These are phyloP conservation scores for Eupithecia vulgata DNA, from an alignment of 2,888 invertebrate species.

Conservation along the genomic window DNA sequence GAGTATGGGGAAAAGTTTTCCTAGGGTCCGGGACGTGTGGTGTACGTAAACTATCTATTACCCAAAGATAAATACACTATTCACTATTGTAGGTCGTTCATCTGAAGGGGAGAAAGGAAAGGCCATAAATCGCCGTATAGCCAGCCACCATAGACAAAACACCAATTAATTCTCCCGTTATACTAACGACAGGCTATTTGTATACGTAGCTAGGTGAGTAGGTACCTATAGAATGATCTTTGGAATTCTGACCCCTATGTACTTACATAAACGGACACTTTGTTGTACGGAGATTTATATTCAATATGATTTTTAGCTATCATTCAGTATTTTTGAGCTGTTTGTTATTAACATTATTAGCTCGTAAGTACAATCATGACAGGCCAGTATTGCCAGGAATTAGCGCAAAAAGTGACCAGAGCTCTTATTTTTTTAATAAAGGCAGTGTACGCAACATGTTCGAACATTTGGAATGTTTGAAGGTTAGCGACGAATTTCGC, in stretches of 20 bases:
- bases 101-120: constrained; percentile 25
- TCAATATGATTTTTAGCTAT: not conserved
- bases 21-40: not conserved
- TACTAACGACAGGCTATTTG: constrained; percentile 63
- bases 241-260: not conserved
- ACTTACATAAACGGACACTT: not conserved
- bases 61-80: constrained; percentile 26
- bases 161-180: constrained; percentile 76
- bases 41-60: constrained; percentile 12
- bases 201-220: constrained; percentile 29
- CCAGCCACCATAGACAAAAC: constrained; percentile 69
- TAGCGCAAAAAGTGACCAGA: not conserved
- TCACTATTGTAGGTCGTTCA: constrained; percentile 30
- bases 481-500: not conserved
- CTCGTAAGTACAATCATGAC: not conserved
- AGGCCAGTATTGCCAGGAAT: no score
- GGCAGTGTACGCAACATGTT: not conserved
- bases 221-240: constrained; percentile 15
- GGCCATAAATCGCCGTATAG: constrained; percentile 55
- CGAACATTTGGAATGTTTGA: not conserved
- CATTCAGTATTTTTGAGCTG: not conserved
- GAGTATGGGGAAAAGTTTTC: not conserved
- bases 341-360: not conserved
- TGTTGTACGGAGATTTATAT: not conserved
- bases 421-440: not conserved